Evolutionary conservation across 2,888 invertebrate genomes (phyloP).

Genomic region (Stenchaetothrips biformis): DNA sequence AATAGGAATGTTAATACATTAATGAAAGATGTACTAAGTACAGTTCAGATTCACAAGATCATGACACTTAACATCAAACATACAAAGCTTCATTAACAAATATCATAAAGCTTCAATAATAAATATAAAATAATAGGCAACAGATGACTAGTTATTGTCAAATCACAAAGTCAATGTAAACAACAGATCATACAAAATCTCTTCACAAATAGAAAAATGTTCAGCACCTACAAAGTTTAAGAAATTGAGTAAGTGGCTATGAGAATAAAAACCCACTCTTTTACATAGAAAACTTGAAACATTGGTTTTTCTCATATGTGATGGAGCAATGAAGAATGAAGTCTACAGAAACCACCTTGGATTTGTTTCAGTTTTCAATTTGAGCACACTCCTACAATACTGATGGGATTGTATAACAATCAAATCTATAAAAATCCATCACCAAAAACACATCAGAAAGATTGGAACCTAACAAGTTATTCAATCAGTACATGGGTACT

Average conservation of each 20-base stretch:
- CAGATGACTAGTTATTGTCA: slow-evolving; percentile 23
- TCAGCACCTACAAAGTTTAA: no score
- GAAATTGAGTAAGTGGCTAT: no score
- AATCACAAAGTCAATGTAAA: slow-evolving; percentile 7
- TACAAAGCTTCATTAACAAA: not conserved
- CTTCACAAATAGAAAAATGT: not conserved
- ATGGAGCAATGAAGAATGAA: not conserved
- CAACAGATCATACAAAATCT: not conserved
- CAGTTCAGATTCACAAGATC: not conserved
- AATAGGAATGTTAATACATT: not conserved
- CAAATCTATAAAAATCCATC: no score
- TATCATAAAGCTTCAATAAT: not conserved
- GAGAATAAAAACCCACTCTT: not conserved
- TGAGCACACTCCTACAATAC: no score
- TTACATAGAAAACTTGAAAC: not conserved
- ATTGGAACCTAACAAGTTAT: not conserved
- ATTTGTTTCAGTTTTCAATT: not conserved
- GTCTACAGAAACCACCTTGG: not conserved
- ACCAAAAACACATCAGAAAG: no score
- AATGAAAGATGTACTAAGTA: not conserved
- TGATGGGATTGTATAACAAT: no score
- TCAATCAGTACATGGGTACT: no score
- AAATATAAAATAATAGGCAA: not conserved
- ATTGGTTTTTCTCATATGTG: not conserved
- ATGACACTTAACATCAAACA: not conserved